phyloP scores from a whole-genome alignment of 2,888 invertebrate species.

The Heliconius erato region DNA sequence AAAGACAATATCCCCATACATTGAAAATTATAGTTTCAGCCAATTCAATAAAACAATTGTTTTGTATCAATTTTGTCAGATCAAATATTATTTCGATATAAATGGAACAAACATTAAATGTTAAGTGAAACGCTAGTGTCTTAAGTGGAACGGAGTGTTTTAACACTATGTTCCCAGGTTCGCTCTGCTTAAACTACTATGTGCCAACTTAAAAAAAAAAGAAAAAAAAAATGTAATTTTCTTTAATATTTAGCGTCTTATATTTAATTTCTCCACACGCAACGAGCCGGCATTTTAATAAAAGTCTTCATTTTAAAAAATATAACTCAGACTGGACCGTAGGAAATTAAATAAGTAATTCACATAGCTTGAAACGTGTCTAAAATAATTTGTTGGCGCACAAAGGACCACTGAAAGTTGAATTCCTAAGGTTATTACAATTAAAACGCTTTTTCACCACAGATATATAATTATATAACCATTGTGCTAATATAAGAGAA shows the following conservation, averaged over 20 bases:
- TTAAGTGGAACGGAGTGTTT: too few relatives aligned
- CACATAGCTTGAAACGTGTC: slow-evolving; percentile 11
- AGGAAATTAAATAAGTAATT: slow-evolving; percentile 12
- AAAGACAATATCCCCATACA: fast-evolving
- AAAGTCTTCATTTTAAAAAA: slow-evolving; percentile 5
- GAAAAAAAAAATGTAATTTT: background rate
- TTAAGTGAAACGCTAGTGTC: too few relatives aligned
- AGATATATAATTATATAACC: background rate
- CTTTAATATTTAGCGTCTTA: background rate
- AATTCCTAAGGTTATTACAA: slow-evolving; percentile 3
- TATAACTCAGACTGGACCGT: background rate
- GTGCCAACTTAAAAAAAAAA: background rate
- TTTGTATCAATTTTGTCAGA: too few relatives aligned
- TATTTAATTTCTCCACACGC: background rate
- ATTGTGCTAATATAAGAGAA: background rate
- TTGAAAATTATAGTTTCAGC: too few relatives aligned
- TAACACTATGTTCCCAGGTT: too few relatives aligned
- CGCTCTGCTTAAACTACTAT: too few relatives aligned
- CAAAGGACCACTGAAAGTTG: background rate
- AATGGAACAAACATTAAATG: too few relatives aligned
- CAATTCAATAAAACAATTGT: too few relatives aligned
- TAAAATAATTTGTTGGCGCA: slow-evolving; percentile 12
- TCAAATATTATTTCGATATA: too few relatives aligned
- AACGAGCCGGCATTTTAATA: background rate
- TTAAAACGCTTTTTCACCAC: slow-evolving; percentile 6